phyloP scores from a whole-genome alignment of 1,140 invertebrate genomes.

The Grapholita molesta region DNA sequence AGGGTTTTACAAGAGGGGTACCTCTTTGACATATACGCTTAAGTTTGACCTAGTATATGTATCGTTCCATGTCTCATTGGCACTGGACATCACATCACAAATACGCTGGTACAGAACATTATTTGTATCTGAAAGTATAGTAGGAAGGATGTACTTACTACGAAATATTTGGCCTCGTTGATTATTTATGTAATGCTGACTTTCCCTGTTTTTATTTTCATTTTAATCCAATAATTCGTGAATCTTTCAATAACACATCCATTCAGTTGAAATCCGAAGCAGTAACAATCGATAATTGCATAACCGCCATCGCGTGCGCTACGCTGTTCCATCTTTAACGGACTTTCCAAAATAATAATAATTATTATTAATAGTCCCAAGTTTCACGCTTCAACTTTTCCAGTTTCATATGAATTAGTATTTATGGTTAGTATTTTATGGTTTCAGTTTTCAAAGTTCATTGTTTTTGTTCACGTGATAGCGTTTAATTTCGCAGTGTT shows the following conservation, averaged over 20 bases:
- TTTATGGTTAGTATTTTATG: not conserved
- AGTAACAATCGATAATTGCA: constrained; percentile 8
- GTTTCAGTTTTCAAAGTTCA: not conserved
- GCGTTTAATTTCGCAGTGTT: not conserved
- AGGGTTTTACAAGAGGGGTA: no score
- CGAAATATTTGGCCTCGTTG: no score
- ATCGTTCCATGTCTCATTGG: no score
- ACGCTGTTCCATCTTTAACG: not conserved
- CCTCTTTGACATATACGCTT: no score
- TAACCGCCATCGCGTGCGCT: not conserved
- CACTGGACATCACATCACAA: no score
- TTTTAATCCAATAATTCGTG: no score
- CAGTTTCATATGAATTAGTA: not conserved
- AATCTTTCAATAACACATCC: not conserved
- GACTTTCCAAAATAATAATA: constrained; percentile 3
- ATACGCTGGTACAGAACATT: no score
- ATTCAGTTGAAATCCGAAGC: not conserved
- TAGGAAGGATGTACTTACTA: no score
- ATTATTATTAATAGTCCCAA: not conserved
- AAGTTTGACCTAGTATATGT: no score
- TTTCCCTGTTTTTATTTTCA: no score
- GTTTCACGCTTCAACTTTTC: constrained; percentile 2
- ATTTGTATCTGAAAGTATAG: no score
- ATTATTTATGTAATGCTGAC: no score
- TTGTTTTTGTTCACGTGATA: not conserved